Evolutionary conservation across 2,888 invertebrate species (phyloP), one percentile per base, ranked within the genome.

Genomic region (Lepetodrilus schrolli): DNA sequence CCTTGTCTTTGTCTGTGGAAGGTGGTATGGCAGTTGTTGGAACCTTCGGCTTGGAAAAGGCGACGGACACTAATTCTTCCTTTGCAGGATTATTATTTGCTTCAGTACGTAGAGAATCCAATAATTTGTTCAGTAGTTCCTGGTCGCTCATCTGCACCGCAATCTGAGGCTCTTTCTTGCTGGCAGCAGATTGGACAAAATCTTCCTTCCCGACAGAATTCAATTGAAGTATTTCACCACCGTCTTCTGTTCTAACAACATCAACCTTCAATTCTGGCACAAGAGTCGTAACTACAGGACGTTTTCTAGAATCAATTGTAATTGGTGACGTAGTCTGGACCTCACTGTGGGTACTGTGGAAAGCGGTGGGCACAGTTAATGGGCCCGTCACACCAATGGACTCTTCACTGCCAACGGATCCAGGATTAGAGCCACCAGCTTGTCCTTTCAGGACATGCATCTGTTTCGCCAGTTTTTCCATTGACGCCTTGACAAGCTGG

Each of bases 31-130:
- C 21, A n/a, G 48, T 48, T 48, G n/a, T 48, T 51, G 51, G 51
- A 58, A 58, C 58, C 8, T 10, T 8, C n/a, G 58, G 58, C 30
- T 58, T 58, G 13, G 58, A 58, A 17, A 58, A 58, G n/a, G 58
- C 2, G 2, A 58, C 5, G n/a, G 58, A 34, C n/a, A 34, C 17
- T 17, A 17, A 17, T 26, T 26, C n/a, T 17, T 34, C 58, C 17
- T 7, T 30, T 26, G 17, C 34, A n/a, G 26, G 26, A 58, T 58
- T 30, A n/a, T 4, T 34, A 21, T 30, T 58, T 7, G 26, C 30
- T 1, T 30, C 26, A 17, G 26, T 30, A 26, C 30, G 58, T 26
- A 58, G 58, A n/a, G 58, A 58, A 7, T 58, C 26, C 58, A 58
- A n/a, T 30, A 58, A 17, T n/a, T 58, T 23, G 17, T 58, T 34